Conservation (phyloP, 1,140 invertebrate genomes). For the Lepidurus arcticus region DNA sequence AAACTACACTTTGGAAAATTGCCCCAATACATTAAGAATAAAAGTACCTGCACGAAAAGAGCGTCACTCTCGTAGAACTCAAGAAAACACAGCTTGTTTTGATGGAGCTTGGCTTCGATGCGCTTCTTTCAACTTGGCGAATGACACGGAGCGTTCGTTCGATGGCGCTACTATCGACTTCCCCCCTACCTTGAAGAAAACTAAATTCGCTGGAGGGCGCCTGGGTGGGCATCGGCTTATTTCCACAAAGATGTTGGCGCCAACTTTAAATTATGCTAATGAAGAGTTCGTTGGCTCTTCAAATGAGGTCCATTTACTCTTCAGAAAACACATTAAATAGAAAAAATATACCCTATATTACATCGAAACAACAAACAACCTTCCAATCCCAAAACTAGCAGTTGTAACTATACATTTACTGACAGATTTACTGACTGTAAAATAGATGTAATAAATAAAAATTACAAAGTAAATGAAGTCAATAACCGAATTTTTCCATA, state of each 20-base stretch:
- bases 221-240: background rate
- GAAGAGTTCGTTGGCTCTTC: too few relatives aligned
- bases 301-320: too few relatives aligned
- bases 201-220: background rate
- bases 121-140: slow-evolving; percentile 21
- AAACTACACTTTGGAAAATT: background rate
- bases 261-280: background rate
- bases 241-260: background rate
- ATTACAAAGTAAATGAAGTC: too few relatives aligned
- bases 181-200: background rate
- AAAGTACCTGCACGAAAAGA: background rate
- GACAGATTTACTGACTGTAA: too few relatives aligned
- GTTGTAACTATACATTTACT: too few relatives aligned
- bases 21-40: background rate
- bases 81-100: slow-evolving; percentile 5
- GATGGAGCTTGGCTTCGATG: slow-evolving; percentile 5
- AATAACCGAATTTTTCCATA: too few relatives aligned
- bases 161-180: background rate
- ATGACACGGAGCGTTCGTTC: slow-evolving; percentile 1
- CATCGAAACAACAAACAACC: too few relatives aligned
- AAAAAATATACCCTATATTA: too few relatives aligned
- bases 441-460: too few relatives aligned
- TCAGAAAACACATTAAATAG: too few relatives aligned
- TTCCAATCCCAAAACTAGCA: too few relatives aligned
- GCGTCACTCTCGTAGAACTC: background rate